Evolutionary conservation across 1,140 invertebrate species (phyloP).

Genomic region (Eubasilissa regina): DNA sequence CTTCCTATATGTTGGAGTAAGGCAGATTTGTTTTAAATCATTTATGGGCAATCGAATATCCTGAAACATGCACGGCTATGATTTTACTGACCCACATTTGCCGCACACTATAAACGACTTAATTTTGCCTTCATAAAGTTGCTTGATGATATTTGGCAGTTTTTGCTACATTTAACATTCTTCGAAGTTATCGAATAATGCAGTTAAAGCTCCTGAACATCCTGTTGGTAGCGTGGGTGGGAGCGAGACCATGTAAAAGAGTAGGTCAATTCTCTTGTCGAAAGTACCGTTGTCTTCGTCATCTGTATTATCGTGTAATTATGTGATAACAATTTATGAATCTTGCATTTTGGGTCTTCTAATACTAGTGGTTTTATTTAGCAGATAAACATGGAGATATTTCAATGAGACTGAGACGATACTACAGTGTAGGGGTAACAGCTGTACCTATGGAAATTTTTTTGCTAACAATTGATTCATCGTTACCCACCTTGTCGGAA

Average conservation of each 20-base stretch:
- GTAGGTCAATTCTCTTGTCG: slow-evolving; percentile 90
- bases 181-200: slow-evolving; percentile 95
- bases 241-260: slow-evolving; percentile 91
- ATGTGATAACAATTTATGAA: no score
- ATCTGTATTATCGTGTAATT: no score
- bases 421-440: no score
- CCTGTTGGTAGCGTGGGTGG: slow-evolving; percentile 94
- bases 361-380: no score
- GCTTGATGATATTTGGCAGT: slow-evolving; percentile 87
- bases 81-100: slow-evolving; percentile 89
- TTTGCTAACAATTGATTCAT: slow-evolving; percentile 17
- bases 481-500: neutral
- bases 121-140: slow-evolving; percentile 74
- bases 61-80: slow-evolving; percentile 87
- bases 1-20: slow-evolving; percentile 90
- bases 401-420: no score
- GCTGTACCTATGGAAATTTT: no score
- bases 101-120: slow-evolving; percentile 93
- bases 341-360: no score
- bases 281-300: slow-evolving; percentile 81
- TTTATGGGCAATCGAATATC: slow-evolving; percentile 92
- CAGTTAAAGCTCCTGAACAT: slow-evolving; percentile 91
- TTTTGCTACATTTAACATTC: slow-evolving; percentile 87
- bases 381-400: no score
- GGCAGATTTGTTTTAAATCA: slow-evolving; percentile 84